Percentiles rank a stretch among this genome's conserved stretches.
phyloP scores from a whole-genome alignment of 2,888 invertebrate genomes.

The Hyalella azteca region DNA sequence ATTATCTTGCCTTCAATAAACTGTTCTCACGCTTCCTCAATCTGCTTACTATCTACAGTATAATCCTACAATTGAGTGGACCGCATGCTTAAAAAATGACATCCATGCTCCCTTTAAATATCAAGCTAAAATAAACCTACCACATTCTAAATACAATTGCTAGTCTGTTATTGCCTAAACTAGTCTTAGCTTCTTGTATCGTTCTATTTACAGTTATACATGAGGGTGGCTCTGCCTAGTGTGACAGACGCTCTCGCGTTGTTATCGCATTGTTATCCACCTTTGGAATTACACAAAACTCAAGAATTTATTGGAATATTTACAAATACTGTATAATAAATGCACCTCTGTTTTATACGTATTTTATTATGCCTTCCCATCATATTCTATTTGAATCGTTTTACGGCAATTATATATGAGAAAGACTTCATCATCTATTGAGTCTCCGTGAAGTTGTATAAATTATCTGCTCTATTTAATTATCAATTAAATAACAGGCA shows the following conservation, averaged over 20 bases:
- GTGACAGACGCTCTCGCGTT: slow-evolving; percentile 21
- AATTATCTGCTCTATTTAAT: not conserved
- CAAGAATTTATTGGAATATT: slow-evolving; percentile 32
- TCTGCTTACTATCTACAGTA: too few species aligned
- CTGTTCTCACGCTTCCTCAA: too few species aligned
- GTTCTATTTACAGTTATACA: not conserved
- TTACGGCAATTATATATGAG: too few species aligned
- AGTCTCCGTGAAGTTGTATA: not conserved
- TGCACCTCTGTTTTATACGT: slow-evolving; percentile 30
- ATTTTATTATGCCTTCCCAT: not conserved
- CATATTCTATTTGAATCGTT: too few species aligned
- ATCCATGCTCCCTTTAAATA: too few species aligned
- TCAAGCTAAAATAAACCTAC: too few species aligned
- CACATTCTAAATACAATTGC: slow-evolving; percentile 20
- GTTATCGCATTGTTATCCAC: slow-evolving; percentile 31
- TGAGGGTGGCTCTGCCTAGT: slow-evolving; percentile 6
- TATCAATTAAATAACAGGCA: not conserved
- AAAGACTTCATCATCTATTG: not conserved
- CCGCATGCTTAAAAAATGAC: too few species aligned
- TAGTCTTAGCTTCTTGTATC: slow-evolving; percentile 22
- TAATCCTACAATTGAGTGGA: too few species aligned
- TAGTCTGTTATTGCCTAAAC: slow-evolving; percentile 27
- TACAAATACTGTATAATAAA: slow-evolving; percentile 32
- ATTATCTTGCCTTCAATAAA: too few species aligned
- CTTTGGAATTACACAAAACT: slow-evolving; percentile 29